phyloP scores from a whole-genome alignment of 2,797 vertebrate species.

The Tapirus indicus region DNA sequence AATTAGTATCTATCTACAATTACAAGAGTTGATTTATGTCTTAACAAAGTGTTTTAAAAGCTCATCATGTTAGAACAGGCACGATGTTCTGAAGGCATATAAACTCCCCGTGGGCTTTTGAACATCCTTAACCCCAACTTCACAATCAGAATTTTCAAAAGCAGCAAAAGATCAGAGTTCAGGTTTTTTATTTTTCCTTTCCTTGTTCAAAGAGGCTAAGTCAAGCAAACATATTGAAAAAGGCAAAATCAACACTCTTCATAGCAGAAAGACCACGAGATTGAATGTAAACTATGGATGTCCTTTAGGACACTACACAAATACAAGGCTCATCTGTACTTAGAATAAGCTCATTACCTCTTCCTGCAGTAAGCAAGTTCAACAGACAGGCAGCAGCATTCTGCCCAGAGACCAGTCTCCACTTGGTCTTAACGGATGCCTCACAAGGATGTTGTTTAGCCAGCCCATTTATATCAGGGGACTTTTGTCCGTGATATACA shows the following conservation, averaged over 20 bases:
- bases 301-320: neutral
- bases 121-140: neutral
- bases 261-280: neutral
- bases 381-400: neutral
- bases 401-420: neutral
- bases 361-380: neutral
- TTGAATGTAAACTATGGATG: neutral
- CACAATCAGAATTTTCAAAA: neutral
- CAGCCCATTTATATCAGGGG: neutral
- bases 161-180: neutral
- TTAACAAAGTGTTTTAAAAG: conserved; percentile 60
- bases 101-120: neutral
- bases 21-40: conserved; percentile 54
- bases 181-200: neutral
- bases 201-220: neutral
- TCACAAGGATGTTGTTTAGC: neutral
- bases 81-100: neutral
- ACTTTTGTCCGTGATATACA: neutral
- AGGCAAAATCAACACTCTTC: neutral
- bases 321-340: neutral
- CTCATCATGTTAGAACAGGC: neutral
- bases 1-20: no score
- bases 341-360: no score
- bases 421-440: neutral
- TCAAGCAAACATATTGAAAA: neutral